These are phyloP conservation scores for Girardia tigrina DNA, from an alignment of 2,888 invertebrate species.

Conservation along the genomic window DNA sequence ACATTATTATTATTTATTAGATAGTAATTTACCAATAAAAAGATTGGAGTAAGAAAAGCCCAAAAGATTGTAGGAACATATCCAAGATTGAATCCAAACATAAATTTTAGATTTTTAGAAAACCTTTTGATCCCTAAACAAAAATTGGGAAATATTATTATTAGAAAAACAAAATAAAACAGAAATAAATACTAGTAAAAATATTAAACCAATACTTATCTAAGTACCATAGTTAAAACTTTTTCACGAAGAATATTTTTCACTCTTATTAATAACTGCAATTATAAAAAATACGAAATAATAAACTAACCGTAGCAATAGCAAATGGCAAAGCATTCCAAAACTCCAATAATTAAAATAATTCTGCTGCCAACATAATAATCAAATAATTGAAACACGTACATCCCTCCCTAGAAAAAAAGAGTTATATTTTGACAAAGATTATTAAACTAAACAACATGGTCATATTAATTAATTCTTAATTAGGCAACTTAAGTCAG, in stretches of 20 bases:
- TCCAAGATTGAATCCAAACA: conserved; percentile 59
- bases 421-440: too few relatives aligned
- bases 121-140: conserved; percentile 60
- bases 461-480: too few relatives aligned
- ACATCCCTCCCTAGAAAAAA: conserved; percentile 57
- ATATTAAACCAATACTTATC: too few relatives aligned
- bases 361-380: conserved; percentile 58
- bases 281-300: too few relatives aligned
- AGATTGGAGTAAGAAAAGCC: conserved; percentile 55
- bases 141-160: too few relatives aligned
- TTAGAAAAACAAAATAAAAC: too few relatives aligned
- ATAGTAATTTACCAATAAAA: conserved; percentile 54
- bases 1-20: conserved; percentile 4
- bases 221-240: too few relatives aligned
- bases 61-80: conserved; percentile 56
- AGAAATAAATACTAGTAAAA: too few relatives aligned
- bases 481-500: too few relatives aligned
- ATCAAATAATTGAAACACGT: conserved; percentile 59
- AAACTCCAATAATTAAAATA: conserved; percentile 57
- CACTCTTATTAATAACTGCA: too few relatives aligned
- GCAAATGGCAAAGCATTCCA: conserved; percentile 64
- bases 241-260: too few relatives aligned
- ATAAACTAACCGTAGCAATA: conserved; percentile 62
- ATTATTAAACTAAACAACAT: too few relatives aligned
- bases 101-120: conserved; percentile 63